A percentile compares a stretch with the other conserved stretches of the same genome.
These are phyloP conservation scores for Phaonia tiefii DNA, from an alignment of 2,888 invertebrate genomes.

Conservation along the genomic window DNA sequence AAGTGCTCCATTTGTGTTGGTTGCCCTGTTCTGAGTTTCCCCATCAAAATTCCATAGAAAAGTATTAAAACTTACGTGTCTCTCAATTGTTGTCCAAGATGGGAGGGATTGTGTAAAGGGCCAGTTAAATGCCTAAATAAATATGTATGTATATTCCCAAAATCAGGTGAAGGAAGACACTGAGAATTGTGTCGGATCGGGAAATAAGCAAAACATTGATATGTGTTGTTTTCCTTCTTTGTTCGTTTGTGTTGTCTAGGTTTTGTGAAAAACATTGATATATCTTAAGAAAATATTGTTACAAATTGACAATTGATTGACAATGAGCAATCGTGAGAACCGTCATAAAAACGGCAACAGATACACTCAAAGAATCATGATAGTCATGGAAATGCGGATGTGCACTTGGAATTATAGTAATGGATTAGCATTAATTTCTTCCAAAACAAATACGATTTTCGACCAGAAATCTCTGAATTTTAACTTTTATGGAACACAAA, in stretches of 20 bases:
- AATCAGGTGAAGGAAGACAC: conserved; percentile 27
- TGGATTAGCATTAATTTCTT: too few species aligned
- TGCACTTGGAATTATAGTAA: too few species aligned
- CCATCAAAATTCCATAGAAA: background rate
- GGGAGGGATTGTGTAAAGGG: background rate
- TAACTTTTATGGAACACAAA: too few species aligned
- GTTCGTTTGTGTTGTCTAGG: background rate
- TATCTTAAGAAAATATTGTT: conserved; percentile 51
- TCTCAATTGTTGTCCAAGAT: background rate
- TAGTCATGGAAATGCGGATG: too few species aligned
- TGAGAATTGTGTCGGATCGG: too few species aligned
- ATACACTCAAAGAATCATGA: background rate
- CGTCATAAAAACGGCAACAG: background rate
- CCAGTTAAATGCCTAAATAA: conserved; percentile 1
- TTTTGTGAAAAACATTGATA: conserved; percentile 50
- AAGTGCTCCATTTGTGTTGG: background rate
- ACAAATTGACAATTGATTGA: conserved; percentile 61
- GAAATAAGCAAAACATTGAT: conserved; percentile 23
- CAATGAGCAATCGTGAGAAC: conserved; percentile 7
- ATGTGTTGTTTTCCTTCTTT: background rate
- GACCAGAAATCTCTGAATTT: too few species aligned
- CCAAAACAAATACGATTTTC: too few species aligned
- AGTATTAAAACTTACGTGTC: conserved; percentile 31
- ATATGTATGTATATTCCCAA: conserved; percentile 9
- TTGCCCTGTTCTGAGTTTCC: background rate